Base-by-base conservation (phyloP, 2,888 invertebrate genomes). In the Agonopterix alstromeriana region DNA sequence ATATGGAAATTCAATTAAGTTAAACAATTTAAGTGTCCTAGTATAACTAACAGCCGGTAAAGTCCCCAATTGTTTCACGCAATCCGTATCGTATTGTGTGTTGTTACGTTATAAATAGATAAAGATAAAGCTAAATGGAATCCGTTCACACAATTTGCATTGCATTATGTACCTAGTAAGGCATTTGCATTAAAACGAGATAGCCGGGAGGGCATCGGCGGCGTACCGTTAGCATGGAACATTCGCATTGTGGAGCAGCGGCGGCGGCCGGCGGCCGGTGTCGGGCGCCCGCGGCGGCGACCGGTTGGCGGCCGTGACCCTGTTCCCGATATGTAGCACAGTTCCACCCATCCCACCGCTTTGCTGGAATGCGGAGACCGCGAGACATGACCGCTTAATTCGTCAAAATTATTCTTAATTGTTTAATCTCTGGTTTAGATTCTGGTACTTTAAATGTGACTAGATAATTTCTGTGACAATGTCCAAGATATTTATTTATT, bases 271-370 rank as follows among this genome's bases (percentile, higher is more conserved):
- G 35, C 36, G 14, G 35, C 41, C 10, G 9, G n/a, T n/a, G n/a
- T n/a, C n/a, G n/a, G n/a, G n/a, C n/a, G n/a, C n/a, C n/a, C n/a
- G n/a, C 42, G 36, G 51, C 11, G 56, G 60, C 65, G 68, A 79
- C 81, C 82, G 81, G 82, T 79, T 73, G 62, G 60, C 74, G 82
- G 65, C 84, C 86, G 78, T 86, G 86, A 85, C 86, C 85, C 77
- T 78, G 71, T 83, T 82, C 77, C 75, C 77, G 73, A 80, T 76
- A 72, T 68, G 65, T 63, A 63, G 60, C 63, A 65, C 73, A 67
- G 69, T 75, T 72, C 69, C 73, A 73, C 72, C 70, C 70, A 70
- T 70, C 70, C 65, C 67, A 67, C 65, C 58, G 67, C 66, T 62
- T 63, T 58, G 54, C 53, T 70, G 77, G 81, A 85, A 85, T 83